Conservation (phyloP, 1,140 invertebrate genomes). For the Agrypnia vestita region DNA sequence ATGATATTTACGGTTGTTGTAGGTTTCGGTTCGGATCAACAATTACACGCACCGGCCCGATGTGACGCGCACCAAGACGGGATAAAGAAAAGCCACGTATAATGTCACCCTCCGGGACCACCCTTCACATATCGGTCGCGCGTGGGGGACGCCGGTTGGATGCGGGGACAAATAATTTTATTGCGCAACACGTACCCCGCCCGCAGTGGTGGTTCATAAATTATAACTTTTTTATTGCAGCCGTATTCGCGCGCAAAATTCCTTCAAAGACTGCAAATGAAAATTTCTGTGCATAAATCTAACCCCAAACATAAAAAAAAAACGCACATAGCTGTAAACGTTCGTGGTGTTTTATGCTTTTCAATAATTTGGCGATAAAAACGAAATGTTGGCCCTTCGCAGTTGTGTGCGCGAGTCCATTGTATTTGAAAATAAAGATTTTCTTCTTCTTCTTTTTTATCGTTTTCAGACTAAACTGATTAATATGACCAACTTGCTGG, state of each 20-base stretch:
- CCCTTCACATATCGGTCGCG: conserved; percentile 20
- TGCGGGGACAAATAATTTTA: conserved; percentile 52
- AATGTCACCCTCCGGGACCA: conserved; percentile 15
- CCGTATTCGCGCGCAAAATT: neutral
- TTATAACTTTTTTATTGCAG: conserved; percentile 11
- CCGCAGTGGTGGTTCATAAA: conserved; percentile 22
- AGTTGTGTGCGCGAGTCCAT: no score
- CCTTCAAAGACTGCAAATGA: neutral
- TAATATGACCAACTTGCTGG: no score
- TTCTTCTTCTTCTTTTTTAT: no score
- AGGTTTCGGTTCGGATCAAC: neutral
- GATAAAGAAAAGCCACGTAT: conserved; percentile 21
- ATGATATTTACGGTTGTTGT: no score
- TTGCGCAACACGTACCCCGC: conserved; percentile 43
- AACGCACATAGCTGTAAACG: no score
- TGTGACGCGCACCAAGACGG: conserved; percentile 12
- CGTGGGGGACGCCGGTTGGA: conserved; percentile 33
- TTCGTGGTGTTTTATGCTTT: no score
- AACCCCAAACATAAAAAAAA: neutral
- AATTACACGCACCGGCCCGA: conserved; percentile 2
- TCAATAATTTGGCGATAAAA: no score
- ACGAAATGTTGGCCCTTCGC: no score
- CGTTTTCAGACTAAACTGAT: no score
- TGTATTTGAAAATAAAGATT: no score
- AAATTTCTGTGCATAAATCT: neutral